A percentile compares a stretch with the other conserved stretches of the same genome.
These are phyloP conservation scores for Apocrypta bakeri DNA, from an alignment of 1,140 invertebrate genomes.

Conservation along the genomic window DNA sequence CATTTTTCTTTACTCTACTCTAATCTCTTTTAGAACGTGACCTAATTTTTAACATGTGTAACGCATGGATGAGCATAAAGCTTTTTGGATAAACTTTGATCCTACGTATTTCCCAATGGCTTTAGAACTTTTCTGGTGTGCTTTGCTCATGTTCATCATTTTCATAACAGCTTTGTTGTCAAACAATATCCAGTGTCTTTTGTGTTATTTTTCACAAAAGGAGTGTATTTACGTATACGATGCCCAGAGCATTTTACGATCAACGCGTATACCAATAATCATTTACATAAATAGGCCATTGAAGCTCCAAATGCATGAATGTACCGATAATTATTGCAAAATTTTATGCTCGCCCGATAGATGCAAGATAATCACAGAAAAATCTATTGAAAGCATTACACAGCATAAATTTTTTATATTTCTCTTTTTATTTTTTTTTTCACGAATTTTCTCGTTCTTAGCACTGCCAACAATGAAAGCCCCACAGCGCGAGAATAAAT, in stretches of 20 bases:
- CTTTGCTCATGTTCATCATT: background rate
- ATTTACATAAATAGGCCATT: background rate
- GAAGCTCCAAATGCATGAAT: background rate
- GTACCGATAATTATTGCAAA: background rate
- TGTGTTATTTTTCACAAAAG: constrained; percentile 5
- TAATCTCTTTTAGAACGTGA: background rate
- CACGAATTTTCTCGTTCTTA: background rate
- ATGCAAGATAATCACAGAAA: background rate
- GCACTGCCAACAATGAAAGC: background rate
- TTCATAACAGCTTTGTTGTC: background rate
- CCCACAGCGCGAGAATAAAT: background rate
- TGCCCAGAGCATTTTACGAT: background rate
- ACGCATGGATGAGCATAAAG: constrained; percentile 8
- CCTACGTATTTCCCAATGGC: background rate
- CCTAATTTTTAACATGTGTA: constrained; percentile 6
- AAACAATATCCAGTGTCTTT: background rate
- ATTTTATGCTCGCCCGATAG: background rate
- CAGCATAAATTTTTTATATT: background rate
- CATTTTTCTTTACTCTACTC: background rate
- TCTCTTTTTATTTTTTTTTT: background rate
- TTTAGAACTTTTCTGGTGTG: background rate
- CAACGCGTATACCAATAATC: background rate
- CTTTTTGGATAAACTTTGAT: constrained; percentile 16
- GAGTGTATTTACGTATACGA: background rate
- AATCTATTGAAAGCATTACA: background rate